These are phyloP conservation scores for Phalacrocorax brasilianus DNA, from an alignment of 2,113 vertebrate species.

Conservation along the genomic window DNA sequence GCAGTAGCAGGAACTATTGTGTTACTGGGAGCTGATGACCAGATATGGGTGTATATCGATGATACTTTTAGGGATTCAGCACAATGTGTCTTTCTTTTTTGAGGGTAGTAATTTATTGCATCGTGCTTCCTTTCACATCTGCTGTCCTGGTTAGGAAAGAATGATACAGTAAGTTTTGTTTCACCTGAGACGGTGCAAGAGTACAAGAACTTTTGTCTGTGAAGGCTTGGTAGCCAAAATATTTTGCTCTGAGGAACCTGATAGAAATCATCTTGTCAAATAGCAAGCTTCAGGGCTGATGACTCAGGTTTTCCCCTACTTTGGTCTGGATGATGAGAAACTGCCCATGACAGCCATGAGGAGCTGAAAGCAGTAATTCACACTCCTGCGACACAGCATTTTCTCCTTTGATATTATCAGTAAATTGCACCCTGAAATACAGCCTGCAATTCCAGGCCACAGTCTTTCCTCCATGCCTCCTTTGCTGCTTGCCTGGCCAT, in stretches of 20 bases:
- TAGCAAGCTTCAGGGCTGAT: not conserved
- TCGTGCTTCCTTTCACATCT: not conserved
- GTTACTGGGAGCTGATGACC: not conserved
- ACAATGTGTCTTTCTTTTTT: not conserved
- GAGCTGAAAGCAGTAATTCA: not conserved
- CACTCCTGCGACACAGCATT: not conserved
- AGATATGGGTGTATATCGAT: not conserved
- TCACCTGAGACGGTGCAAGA: not conserved
- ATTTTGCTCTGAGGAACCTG: not conserved
- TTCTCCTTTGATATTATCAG: not conserved
- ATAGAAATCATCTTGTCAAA: not conserved
- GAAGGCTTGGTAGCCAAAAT: not conserved
- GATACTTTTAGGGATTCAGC: not conserved
- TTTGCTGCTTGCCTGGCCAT: not conserved
- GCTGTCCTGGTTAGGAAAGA: not conserved
- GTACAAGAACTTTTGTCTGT: not conserved
- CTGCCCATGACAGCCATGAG: not conserved
- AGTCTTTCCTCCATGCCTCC: not conserved
- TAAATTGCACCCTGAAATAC: not conserved
- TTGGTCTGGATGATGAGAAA: not conserved
- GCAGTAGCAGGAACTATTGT: not conserved
- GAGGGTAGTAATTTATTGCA: not conserved
- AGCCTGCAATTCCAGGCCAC: not conserved
- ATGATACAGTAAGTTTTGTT: not conserved
- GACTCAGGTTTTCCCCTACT: not conserved